A percentile compares a stretch with the other conserved stretches of the same genome.
These are phyloP conservation scores for Buphagus erythrorhynchus DNA, from an alignment of 2,797 vertebrate species.

Conservation along the genomic window DNA sequence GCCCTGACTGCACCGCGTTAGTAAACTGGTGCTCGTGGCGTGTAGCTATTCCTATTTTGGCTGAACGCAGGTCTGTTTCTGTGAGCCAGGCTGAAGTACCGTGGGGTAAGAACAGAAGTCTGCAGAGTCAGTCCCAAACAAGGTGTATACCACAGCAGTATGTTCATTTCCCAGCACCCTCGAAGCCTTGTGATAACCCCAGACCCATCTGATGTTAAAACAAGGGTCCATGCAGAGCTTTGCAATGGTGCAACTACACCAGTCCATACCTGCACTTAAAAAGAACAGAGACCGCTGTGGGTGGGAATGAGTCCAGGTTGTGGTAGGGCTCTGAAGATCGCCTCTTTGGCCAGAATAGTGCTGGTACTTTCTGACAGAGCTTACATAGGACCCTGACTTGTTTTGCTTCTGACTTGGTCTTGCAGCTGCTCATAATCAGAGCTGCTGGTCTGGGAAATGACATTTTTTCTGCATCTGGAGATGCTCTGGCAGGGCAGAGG, in stretches of 20 bases:
- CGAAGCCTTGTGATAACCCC: neutral
- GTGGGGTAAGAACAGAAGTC: neutral
- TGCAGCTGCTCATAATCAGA: neutral
- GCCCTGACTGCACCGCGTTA: neutral
- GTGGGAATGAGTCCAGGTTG: neutral
- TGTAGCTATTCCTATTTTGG: neutral
- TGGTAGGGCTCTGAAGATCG: neutral
- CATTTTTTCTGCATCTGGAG: neutral
- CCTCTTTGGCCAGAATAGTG: neutral
- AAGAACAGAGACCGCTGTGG: fast-evolving
- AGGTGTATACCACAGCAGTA: neutral
- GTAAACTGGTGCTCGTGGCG: neutral
- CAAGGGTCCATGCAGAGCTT: neutral
- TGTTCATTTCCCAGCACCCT: neutral
- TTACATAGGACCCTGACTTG: neutral
- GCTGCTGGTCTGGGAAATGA: neutral
- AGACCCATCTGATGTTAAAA: neutral
- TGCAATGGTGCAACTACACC: neutral
- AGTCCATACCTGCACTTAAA: neutral
- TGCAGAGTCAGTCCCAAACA: neutral
- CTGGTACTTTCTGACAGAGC: neutral
- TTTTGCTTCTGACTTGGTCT: neutral
- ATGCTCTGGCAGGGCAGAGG: neutral
- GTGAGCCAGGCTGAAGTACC: neutral
- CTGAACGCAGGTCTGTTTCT: neutral